Evolutionary conservation across 2,113 vertebrate genomes (phyloP).

Genomic region (Engraulis encrasicolus): DNA sequence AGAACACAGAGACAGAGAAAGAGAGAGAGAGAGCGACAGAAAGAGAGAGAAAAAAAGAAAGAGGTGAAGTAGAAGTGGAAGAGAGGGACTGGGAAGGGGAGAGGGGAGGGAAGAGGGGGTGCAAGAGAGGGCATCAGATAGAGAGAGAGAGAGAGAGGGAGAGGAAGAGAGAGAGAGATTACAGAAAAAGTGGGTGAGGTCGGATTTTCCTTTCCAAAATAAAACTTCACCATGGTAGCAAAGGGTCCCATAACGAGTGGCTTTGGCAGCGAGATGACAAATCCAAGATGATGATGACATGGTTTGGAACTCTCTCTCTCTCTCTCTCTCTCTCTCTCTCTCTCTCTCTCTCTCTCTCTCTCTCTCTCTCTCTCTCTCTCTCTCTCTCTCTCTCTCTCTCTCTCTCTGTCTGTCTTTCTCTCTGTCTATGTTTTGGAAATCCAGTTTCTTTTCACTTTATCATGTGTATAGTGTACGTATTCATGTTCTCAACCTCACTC

Average conservation of each 20-base stretch:
- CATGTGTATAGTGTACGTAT: too few relatives aligned
- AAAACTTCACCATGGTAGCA: neutral
- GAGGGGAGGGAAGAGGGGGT: too few relatives aligned
- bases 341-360: neutral
- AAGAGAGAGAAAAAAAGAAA: neutral
- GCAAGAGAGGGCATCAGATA: too few relatives aligned
- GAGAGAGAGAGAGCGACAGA: too few relatives aligned
- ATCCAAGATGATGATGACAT: constrained; percentile 45
- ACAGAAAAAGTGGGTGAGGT: constrained; percentile 1
- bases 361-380: neutral
- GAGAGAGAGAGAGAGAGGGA: neutral
- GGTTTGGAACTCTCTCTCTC: constrained; percentile 29
- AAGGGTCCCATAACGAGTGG: neutral
- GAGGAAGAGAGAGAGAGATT: neutral
- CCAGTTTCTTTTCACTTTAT: too few relatives aligned
- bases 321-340: neutral
- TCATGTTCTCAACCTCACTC: too few relatives aligned
- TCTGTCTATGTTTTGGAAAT: too few relatives aligned
- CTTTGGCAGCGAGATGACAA: neutral
- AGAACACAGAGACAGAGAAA: neutral
- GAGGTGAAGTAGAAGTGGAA: neutral
- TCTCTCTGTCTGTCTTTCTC: too few relatives aligned
- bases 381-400: neutral
- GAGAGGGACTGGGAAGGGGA: too few relatives aligned
- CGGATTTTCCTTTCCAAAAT: neutral